A percentile compares a stretch with the other conserved stretches of the same genome.
phyloP scores from a whole-genome alignment of 92 coral and sea anemone species.

The Porites divaricata region DNA sequence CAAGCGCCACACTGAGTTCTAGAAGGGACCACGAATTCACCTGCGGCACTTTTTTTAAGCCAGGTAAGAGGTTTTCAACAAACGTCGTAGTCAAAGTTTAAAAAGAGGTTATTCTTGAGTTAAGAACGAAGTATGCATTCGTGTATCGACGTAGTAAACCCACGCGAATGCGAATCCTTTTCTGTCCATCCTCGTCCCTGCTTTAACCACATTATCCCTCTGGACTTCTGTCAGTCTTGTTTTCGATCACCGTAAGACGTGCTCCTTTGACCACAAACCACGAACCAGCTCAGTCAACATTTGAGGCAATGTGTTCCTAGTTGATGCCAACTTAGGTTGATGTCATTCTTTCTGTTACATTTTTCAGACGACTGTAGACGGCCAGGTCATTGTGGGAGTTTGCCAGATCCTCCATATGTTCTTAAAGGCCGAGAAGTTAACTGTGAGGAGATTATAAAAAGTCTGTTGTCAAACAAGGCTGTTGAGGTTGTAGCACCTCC shows the following conservation, averaged over 20 bases:
- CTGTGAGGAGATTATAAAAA: neutral
- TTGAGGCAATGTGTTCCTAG: too few relatives aligned
- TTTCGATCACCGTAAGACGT: too few relatives aligned
- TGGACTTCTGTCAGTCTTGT: too few relatives aligned
- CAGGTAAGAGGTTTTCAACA: neutral
- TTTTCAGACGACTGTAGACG: neutral
- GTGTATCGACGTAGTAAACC: too few relatives aligned
- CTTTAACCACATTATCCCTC: too few relatives aligned
- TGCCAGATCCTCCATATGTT: conserved; percentile 9
- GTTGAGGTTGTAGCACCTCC: conserved; percentile 23
- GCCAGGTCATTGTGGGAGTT: conserved; percentile 6
- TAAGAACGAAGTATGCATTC: too few relatives aligned
- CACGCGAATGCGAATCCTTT: too few relatives aligned
- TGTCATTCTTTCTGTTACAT: neutral
- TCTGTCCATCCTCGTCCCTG: too few relatives aligned
- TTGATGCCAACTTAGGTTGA: neutral
- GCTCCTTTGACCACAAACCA: too few relatives aligned
- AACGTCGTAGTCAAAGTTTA: too few relatives aligned
- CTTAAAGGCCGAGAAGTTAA: conserved; percentile 10
- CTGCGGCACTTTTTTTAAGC: neutral
- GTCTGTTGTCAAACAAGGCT: neutral
- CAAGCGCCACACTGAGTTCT: neutral
- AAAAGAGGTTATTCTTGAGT: too few relatives aligned
- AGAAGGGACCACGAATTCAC: neutral
- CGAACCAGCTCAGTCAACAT: too few relatives aligned